Evolutionary conservation across 2,113 vertebrate genomes (phyloP), one percentile per base, ranked within the genome.

Genomic region (Ceyx cyanopectus): DNA sequence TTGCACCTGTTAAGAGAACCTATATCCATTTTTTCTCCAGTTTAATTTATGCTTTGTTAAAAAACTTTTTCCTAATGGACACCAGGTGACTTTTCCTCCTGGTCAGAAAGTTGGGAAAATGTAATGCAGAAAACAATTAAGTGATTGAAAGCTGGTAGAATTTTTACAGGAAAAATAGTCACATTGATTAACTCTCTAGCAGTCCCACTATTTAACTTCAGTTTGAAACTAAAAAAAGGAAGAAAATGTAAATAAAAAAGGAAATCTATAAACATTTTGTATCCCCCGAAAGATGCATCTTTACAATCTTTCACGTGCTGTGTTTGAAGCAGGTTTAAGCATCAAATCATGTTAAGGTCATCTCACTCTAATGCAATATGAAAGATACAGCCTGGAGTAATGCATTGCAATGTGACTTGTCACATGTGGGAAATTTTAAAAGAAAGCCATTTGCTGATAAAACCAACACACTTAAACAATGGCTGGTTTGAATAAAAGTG

Each of bases 321-420:
- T 7, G 87, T 93, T 76, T 77, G 75, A 94, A 94, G 91, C 96
- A 93, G 84, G 89, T 93, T 94, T 87, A 77, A 92, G 26, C 78
- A 91, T 94, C 96, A 93, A 80, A 77, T 89, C 79, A 24, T 14
- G 16, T 94, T 95, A 94, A 87, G 46, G 50, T 85, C 1, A 3
- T 67, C 75, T 91, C 83, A 43, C 30, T 85, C 24, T 91, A 92
- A 96, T 82, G 41, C 81, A 87, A 89, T 46, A 77, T 93, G 89
- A 96, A 94, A 93, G 91, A 89, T 66, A 77, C 60, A 82, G 92
- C 92, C 95, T 82, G 77, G 91, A 95, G 91, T 87, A 89, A 93
- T 77, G 51, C 89, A 63, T 85, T 92, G 82, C 72, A 85, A 93
- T 0, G 6, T 80, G 91, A 85, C 67, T 87, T 82, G 84, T 89